These are phyloP conservation scores for Leucania comma DNA, from an alignment of 2,888 invertebrate species.

Conservation along the genomic window DNA sequence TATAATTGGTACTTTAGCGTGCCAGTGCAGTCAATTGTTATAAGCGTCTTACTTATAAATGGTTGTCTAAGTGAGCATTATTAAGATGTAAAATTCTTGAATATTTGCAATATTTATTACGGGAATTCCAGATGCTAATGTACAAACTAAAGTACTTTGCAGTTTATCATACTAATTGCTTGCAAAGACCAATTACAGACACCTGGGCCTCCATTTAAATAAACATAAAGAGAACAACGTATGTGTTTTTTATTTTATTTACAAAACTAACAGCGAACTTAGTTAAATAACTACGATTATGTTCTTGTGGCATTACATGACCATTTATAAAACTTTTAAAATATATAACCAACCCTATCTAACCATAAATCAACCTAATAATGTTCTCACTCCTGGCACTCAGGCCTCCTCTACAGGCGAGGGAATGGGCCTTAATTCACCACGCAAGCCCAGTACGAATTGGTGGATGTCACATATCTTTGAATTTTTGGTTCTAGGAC, in stretches of 20 bases:
- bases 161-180: constrained; percentile 36
- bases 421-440: too few relatives aligned
- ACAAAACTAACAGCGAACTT: not conserved
- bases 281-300: too few relatives aligned
- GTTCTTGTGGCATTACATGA: too few relatives aligned
- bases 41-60: not conserved
- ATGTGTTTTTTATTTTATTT: not conserved
- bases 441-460: too few relatives aligned
- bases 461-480: too few relatives aligned
- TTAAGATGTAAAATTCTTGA: constrained; percentile 9
- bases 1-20: not conserved
- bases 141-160: constrained; percentile 36
- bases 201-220: constrained; percentile 10
- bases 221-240: constrained; percentile 1
- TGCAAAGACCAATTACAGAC: constrained; percentile 18
- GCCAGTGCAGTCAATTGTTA: not conserved
- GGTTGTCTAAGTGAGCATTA: not conserved
- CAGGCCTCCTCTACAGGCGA: too few relatives aligned
- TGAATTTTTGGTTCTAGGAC: too few relatives aligned
- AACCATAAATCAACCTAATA: too few relatives aligned
- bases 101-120: constrained; percentile 20
- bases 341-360: too few relatives aligned
- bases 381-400: too few relatives aligned
- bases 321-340: too few relatives aligned
- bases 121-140: constrained; percentile 18